A percentile compares a stretch with the other conserved stretches of the same genome.
Evolutionary conservation across 2,113 vertebrate genomes (phyloP).

Genomic region (Centropus unirufus): DNA sequence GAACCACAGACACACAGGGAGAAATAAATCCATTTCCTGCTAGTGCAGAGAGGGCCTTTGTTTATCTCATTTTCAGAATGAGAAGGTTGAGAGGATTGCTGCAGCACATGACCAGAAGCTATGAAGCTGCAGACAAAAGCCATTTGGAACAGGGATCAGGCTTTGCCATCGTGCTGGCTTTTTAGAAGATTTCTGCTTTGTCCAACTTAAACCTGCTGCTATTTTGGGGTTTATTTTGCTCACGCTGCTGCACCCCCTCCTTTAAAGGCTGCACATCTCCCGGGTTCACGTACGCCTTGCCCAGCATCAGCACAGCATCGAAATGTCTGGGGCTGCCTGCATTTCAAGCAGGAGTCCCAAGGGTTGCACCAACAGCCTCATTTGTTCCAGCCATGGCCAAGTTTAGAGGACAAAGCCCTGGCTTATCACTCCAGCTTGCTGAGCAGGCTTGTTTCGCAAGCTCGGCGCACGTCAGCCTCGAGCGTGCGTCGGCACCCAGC

Average conservation of each 20-base stretch:
- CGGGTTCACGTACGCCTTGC: fast-evolving
- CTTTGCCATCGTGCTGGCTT: neutral
- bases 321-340: neutral
- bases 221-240: neutral
- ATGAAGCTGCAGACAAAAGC: constrained; percentile 16
- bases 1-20: neutral
- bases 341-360: neutral
- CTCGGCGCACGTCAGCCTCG: fast-evolving
- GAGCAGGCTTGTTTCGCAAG: neutral
- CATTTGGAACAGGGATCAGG: neutral
- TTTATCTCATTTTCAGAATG: neutral
- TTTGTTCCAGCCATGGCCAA: neutral
- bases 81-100: constrained; percentile 23
- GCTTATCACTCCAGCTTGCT: neutral
- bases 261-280: neutral
- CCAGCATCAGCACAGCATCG: neutral
- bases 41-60: constrained; percentile 32
- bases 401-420: neutral
- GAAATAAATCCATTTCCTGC: neutral
- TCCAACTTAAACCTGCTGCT: neutral
- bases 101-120: constrained; percentile 46
- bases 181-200: neutral
- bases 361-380: neutral
- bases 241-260: neutral
- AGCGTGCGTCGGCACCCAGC: neutral